Evolutionary conservation across 2,888 invertebrate genomes (phyloP).

Genomic region (Acronicta aceris): DNA sequence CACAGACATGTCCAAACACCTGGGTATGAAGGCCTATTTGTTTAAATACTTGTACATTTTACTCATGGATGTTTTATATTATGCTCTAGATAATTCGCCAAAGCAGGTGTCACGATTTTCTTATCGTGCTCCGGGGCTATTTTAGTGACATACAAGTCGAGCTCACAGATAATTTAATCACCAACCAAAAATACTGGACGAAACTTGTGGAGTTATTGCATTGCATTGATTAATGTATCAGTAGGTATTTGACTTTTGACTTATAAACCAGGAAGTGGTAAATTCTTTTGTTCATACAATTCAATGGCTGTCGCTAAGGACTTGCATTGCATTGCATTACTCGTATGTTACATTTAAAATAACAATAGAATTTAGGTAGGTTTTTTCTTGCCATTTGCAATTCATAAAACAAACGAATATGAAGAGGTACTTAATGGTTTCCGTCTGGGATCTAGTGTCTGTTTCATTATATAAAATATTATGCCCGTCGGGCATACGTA

Average conservation of each 20-base stretch:
- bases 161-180: slow-evolving; percentile 54
- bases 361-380: slow-evolving; percentile 22
- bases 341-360: slow-evolving; percentile 1
- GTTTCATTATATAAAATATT: slow-evolving; percentile 43
- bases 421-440: slow-evolving; percentile 45
- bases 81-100: slow-evolving; percentile 49
- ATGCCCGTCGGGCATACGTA: slow-evolving; percentile 30
- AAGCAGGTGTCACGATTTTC: slow-evolving; percentile 61
- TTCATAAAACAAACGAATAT: slow-evolving; percentile 43
- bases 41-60: slow-evolving; percentile 33
- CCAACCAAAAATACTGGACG: slow-evolving; percentile 41
- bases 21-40: slow-evolving; percentile 46
- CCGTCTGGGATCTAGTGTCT: slow-evolving; percentile 46
- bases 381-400: slow-evolving; percentile 31
- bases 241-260: slow-evolving; percentile 15
- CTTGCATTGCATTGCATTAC: slow-evolving; percentile 4
- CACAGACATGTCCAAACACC: slow-evolving; percentile 23
- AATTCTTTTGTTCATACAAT: slow-evolving; percentile 16
- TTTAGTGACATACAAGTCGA: slow-evolving; percentile 58
- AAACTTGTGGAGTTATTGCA: slow-evolving; percentile 18
- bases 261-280: slow-evolving; percentile 4
- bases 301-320: slow-evolving; percentile 8
- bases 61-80: slow-evolving; percentile 28
- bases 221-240: slow-evolving; percentile 44
- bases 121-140: slow-evolving; percentile 62